A percentile compares a stretch with the other conserved stretches of the same genome.
Evolutionary conservation across 2,888 invertebrate species (phyloP).

Genomic region (Liodrosophila aerea): DNA sequence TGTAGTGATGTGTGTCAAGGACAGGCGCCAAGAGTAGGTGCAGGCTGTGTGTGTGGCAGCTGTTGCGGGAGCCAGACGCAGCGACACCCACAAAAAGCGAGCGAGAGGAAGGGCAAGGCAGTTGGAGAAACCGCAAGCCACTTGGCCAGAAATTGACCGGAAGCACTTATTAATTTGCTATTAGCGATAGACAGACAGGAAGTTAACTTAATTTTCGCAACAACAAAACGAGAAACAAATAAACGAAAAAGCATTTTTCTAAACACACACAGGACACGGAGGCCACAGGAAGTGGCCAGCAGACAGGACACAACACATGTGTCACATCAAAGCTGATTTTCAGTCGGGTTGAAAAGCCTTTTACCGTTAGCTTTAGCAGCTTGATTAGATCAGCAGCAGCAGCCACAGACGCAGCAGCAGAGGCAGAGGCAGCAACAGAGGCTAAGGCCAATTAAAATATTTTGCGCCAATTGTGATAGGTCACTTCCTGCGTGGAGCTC

Average conservation of each 20-base stretch:
- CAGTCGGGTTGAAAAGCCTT: conserved; percentile 32
- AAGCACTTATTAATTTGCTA: conserved; percentile 81
- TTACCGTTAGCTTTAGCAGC: conserved; percentile 63
- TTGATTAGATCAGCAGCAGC: conserved; percentile 65
- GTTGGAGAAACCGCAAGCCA: conserved; percentile 59
- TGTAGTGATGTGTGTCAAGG: conserved; percentile 70
- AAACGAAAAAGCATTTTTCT: conserved; percentile 27
- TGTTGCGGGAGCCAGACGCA: conserved; percentile 32
- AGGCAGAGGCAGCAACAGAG: conserved; percentile 1
- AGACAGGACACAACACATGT: conserved; percentile 20
- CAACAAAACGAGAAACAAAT: conserved; percentile 23
- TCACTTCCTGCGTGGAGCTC: conserved; percentile 45
- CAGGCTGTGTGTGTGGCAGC: conserved; percentile 33
- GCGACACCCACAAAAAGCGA: conserved; percentile 11
- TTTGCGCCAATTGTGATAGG: conserved; percentile 71
- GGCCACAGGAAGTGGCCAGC: conserved; percentile 23
- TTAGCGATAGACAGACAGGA: conserved; percentile 80
- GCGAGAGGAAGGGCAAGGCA: conserved; percentile 1
- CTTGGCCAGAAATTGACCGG: conserved; percentile 66
- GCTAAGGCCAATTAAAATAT: conserved; percentile 69
- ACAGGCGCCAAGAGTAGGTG: conserved; percentile 57
- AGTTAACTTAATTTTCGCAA: conserved; percentile 79
- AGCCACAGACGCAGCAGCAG: not conserved
- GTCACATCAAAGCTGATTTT: conserved; percentile 50
- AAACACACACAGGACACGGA: conserved; percentile 52